A percentile compares a stretch with the other conserved stretches of the same genome.
These are phyloP conservation scores for Noturus placidus DNA, from an alignment of 2,113 vertebrate species.

Conservation along the genomic window DNA sequence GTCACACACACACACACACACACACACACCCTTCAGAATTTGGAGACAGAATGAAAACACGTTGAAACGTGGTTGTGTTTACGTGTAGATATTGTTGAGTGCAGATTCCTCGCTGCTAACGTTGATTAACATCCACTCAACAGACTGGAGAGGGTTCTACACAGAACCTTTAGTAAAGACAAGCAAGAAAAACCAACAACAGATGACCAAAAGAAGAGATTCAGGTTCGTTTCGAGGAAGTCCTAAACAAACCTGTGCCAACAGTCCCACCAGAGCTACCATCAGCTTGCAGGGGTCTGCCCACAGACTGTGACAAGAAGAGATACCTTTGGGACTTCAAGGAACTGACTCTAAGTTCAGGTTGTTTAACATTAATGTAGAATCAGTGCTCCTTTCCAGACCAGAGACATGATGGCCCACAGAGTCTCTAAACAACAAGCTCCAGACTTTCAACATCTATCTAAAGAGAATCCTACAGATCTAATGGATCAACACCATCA, in stretches of 20 bases:
- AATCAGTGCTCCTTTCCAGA: not conserved
- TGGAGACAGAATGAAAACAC: no score
- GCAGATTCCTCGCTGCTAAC: no score
- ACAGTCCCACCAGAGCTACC: not conserved
- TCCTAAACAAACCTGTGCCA: not conserved
- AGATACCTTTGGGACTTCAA: not conserved
- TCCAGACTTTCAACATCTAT: not conserved
- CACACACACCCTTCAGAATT: no score
- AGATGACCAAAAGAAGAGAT: not conserved
- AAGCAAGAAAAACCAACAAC: not conserved
- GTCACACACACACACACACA: no score
- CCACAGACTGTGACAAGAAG: not conserved
- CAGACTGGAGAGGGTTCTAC: not conserved
- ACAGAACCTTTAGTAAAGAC: not conserved
- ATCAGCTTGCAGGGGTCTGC: not conserved
- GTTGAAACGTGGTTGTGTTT: no score
- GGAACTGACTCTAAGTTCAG: not conserved
- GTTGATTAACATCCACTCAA: no score
- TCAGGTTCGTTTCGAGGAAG: not conserved
- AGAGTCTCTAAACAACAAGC: not conserved
- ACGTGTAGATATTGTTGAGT: no score
- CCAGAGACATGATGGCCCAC: not conserved
- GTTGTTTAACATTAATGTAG: not conserved
- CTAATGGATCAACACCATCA: not conserved
- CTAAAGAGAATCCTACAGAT: not conserved